These are phyloP conservation scores for Pyrgus malvae DNA, from an alignment of 2,888 invertebrate genomes.

Conservation along the genomic window DNA sequence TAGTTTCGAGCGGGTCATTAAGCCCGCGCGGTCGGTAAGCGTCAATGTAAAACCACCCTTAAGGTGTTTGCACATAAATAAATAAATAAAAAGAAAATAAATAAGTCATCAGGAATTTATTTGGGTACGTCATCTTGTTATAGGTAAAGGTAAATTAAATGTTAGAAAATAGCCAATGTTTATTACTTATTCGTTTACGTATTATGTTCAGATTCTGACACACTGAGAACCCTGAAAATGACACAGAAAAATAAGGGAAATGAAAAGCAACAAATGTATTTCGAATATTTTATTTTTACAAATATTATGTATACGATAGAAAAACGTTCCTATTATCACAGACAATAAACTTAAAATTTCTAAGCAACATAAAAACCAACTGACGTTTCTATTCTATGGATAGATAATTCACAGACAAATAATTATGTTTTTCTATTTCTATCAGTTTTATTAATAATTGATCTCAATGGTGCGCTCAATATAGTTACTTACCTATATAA, in stretches of 20 bases:
- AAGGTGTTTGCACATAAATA: no score
- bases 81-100: no score
- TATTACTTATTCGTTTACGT: no score
- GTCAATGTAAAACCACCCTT: no score
- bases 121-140: no score
- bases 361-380: conserved; percentile 42
- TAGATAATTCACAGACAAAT: neutral
- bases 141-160: no score
- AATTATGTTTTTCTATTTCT: no score
- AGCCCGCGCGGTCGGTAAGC: no score
- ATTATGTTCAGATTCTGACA: conserved; percentile 28
- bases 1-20: no score
- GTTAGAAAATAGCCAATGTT: no score
- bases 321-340: conserved; percentile 67
- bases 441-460: neutral
- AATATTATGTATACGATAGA: conserved; percentile 45
- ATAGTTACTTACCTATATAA: neutral
- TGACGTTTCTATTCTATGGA: neutral
- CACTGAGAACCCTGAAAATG: conserved; percentile 35
- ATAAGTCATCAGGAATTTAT: no score
- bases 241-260: conserved; percentile 48
- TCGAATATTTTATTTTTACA: conserved; percentile 47
- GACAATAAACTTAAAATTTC: conserved; percentile 61
- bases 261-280: conserved; percentile 45
- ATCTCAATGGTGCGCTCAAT: conserved; percentile 13